Base-by-base conservation (phyloP, 2,113 vertebrate genomes). In the Cepphus grylle region DNA sequence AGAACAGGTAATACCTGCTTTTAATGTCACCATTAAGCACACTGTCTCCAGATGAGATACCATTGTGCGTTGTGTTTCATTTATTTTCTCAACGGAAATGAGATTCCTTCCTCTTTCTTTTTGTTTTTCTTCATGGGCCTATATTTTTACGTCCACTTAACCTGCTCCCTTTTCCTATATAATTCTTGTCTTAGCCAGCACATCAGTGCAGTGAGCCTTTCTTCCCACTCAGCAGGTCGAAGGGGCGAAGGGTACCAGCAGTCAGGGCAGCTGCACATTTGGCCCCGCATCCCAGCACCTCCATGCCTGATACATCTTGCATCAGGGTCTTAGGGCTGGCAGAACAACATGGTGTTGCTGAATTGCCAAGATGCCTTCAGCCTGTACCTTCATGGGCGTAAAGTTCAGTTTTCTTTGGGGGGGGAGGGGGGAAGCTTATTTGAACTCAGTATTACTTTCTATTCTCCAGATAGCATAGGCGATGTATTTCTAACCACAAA, bases 1-100 rank as follows among this genome's bases (percentile, higher is more conserved):
- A 83, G 99, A 99, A 97, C 99, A 99, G 99, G 99, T 99, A 98
- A 98, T 95, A 78, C 62, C 43, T 81, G 66, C 74, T 95, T 97
- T 95, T 83, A 70, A 91, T 92, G 19, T 94, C 69, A 66, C 40
- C 79, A 29, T 81, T 81, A 86, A 95, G 52, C 65, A 65, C 21
- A 34, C 86, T 70, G 67, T 45, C 67, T 74, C 34, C 45, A 56
- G 45, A 90, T 87, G 50, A 72, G n/a, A 52, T 36, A 71, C 36
- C 18, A 3, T 67, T 88, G n/a, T 83, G 38, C 59, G 15, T 61
- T 65, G 58, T 1, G 3, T 94, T 97, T 91, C 8, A 1, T 86
- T 86, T 84, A 19, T 81, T 86, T 92, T 90, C 17, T 65, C 38
- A 4, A 25, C 52, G 27, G 73, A 58, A 93, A 79, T 56, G 5